Evolutionary conservation across 2,797 vertebrate genomes (phyloP), one percentile per base, ranked within the genome.

Genomic region (Margarornis squamiger): DNA sequence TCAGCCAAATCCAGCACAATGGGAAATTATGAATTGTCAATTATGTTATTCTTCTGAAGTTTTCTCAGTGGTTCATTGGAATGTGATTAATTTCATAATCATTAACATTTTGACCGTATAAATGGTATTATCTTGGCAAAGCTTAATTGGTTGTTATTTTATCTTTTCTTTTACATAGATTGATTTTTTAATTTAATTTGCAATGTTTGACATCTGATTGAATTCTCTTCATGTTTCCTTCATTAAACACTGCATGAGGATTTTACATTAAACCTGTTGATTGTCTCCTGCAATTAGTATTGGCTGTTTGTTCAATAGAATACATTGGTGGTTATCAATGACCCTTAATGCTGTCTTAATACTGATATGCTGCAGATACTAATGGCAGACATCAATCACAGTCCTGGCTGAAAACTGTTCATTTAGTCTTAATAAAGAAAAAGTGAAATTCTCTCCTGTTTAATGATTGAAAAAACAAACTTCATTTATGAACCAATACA

Each of bases 241-340:
- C 49, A 65, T 71, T 90, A 91, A 86, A 73, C 8, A 36, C 27
- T 57, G 14, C 57, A 7, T 26, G n/a, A 80, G 22, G 59, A 79
- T 83, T 91, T 77, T 72, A 75, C 27, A 61, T 68, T 77, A 93
- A 89, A 83, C 5, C 9, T 79, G 48, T 54, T 87, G 63, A n/a
- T 63, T 83, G 49, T 77, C 82, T 94, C 49, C 57, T 80, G 65
- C 62, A 86, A 80, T 91, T 91, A 90, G 9, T 85, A 86, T 90
- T 89, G 85, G 45, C 61, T 80, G 57, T 88, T 87, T 76, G 49
- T 90, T 92, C 90, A 80, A 77, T 65, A 80, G 30, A 80, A 74
- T 58, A 65, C 27, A 39, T 75, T 1, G 10, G 45, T 52, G 48
- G 17, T 70, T 93, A 86, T 78, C 92, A 90, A 52, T 90, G 71